Conservation (phyloP, 2,797 vertebrate species). For the Sandelia bainsii region DNA sequence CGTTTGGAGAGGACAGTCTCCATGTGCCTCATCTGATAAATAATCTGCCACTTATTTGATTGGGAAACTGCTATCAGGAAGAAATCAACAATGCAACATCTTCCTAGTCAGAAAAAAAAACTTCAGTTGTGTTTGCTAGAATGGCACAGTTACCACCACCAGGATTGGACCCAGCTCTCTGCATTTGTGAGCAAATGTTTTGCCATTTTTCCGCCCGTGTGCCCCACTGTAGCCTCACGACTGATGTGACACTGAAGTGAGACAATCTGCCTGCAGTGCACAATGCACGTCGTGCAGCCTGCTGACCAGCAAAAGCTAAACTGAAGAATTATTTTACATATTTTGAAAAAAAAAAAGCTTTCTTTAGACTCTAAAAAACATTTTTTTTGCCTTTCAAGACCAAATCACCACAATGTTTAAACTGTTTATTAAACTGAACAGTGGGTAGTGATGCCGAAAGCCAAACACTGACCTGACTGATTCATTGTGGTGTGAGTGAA, state of each 20-base stretch:
- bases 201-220: constrained; percentile 3
- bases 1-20: neutral
- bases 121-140: neutral
- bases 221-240: neutral
- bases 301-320: constrained; percentile 11
- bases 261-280: constrained; percentile 20
- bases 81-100: neutral
- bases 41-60: neutral
- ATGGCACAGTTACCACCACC: neutral
- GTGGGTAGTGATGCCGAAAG: constrained; percentile 17
- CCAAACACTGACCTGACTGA: constrained; percentile 22
- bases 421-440: constrained; percentile 10
- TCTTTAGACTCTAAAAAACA: constrained; percentile 11
- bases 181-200: constrained; percentile 20
- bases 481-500: constrained; percentile 17
- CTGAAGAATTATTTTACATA: neutral
- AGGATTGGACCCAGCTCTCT: constrained; percentile 6
- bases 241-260: constrained; percentile 31
- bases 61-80: neutral
- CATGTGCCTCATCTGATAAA: neutral
- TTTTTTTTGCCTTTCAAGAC: constrained; percentile 12
- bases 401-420: constrained; percentile 15
- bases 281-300: constrained; percentile 15
- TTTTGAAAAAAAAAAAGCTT: neutral
- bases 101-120: constrained; percentile 1